Conservation (phyloP, 2,888 invertebrate species). For the Sinodicranocentrus sp. region DNA sequence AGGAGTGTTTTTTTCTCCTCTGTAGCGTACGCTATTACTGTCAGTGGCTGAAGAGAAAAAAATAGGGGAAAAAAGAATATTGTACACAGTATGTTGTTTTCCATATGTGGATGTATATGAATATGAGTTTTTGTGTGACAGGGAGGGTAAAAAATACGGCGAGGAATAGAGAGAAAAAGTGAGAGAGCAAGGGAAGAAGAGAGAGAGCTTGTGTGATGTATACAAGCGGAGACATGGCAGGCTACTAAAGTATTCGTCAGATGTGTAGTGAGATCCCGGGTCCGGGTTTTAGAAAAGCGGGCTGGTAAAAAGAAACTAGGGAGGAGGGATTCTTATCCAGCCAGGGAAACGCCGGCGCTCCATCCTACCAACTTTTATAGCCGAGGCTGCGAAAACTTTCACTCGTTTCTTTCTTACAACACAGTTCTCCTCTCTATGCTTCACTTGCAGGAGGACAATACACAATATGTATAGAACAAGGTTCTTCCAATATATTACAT, state of each 20-base stretch:
- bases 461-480: conserved; percentile 38
- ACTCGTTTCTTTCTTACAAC: conserved; percentile 71
- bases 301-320: conserved; percentile 75
- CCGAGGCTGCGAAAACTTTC: conserved; percentile 76
- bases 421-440: conserved; percentile 53
- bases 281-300: conserved; percentile 67
- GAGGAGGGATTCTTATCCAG: conserved; percentile 74
- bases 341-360: conserved; percentile 76
- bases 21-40: conserved; percentile 11
- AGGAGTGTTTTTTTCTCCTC: conserved; percentile 29
- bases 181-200: conserved; percentile 29
- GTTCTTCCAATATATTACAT: conserved; percentile 24
- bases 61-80: conserved; percentile 37
- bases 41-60: conserved; percentile 37
- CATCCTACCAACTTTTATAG: conserved; percentile 68
- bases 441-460: conserved; percentile 41
- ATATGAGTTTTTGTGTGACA: not conserved
- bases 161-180: conserved; percentile 6
- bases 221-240: conserved; percentile 53
- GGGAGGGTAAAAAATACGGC: conserved; percentile 18
- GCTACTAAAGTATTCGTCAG: conserved; percentile 64
- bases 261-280: conserved; percentile 64
- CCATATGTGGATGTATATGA: not conserved
- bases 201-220: conserved; percentile 39
- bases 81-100: not conserved